Evolutionary conservation across 2,797 vertebrate species (phyloP).

Genomic region (Agapornis canus): DNA sequence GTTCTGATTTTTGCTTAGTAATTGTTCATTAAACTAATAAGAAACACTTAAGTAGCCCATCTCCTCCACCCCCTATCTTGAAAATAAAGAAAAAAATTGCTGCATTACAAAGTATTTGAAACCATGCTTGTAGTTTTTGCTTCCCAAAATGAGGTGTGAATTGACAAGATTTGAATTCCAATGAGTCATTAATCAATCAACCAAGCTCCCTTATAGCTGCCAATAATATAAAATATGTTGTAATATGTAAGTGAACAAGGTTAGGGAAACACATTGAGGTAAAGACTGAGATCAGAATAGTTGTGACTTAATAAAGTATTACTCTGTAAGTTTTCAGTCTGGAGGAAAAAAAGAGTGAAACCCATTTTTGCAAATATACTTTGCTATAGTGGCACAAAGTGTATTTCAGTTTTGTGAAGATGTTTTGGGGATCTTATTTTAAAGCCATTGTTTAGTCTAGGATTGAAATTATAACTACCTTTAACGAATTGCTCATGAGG

Average conservation of each 20-base stretch:
- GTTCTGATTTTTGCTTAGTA: slow-evolving; percentile 15
- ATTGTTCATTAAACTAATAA: not conserved
- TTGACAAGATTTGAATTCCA: not conserved
- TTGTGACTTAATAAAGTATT: not conserved
- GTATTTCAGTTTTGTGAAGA: not conserved
- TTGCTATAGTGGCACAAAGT: not conserved
- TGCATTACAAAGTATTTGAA: not conserved
- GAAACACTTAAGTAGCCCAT: not conserved
- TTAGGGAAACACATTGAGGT: not conserved
- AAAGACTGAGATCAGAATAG: not conserved
- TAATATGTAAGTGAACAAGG: not conserved
- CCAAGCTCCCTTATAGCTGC: not conserved
- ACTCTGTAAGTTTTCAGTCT: not conserved
- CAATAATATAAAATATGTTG: not conserved
- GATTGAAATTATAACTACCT: not conserved
- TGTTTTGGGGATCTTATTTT: not conserved
- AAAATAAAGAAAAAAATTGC: not conserved
- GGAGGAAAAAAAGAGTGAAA: not conserved
- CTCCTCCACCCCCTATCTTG: not conserved
- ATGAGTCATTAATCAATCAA: not conserved
- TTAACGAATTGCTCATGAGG: not conserved
- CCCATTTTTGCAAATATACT: not conserved
- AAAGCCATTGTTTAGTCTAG: not conserved
- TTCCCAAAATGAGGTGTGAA: not conserved
- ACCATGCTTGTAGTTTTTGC: not conserved